Evolutionary conservation across 1,140 invertebrate species (phyloP).

Genomic region (Drosophila nasuta): DNA sequence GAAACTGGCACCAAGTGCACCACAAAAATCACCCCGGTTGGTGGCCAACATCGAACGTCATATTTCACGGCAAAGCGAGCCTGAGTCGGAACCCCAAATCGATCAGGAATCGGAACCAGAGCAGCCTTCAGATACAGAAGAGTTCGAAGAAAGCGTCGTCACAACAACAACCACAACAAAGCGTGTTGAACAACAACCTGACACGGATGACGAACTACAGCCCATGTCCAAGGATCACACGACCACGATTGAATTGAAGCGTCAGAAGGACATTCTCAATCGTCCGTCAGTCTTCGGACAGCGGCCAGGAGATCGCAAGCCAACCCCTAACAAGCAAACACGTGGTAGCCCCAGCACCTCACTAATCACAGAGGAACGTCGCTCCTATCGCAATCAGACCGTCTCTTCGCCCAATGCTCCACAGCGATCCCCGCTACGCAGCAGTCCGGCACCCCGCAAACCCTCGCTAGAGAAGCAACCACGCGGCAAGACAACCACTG

Average conservation of each 20-base stretch:
- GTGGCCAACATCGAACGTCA: conserved; percentile 85
- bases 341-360: conserved; percentile 29
- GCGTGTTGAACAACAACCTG: conserved; percentile 18
- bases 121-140: conserved; percentile 24
- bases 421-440: conserved; percentile 1
- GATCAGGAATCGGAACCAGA: conserved; percentile 54
- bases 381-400: conserved; percentile 50
- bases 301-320: conserved; percentile 33
- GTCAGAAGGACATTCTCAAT: conserved; percentile 85
- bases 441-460: conserved; percentile 20
- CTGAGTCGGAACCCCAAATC: conserved; percentile 48
- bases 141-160: conserved; percentile 16
- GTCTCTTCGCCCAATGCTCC: conserved; percentile 5
- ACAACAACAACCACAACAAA: conserved; percentile 11
- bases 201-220: conserved; percentile 57
- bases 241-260: conserved; percentile 70
- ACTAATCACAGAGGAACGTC: conserved; percentile 62
- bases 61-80: conserved; percentile 84
- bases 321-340: conserved; percentile 19
- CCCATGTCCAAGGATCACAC: conserved; percentile 75
- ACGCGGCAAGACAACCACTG: conserved; percentile 1
- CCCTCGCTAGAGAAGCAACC: conserved; percentile 24
- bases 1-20: conserved; percentile 83
- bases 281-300: conserved; percentile 85
- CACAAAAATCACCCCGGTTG: conserved; percentile 81